These are phyloP conservation scores for Drosophila micromelanica DNA, from an alignment of 1,140 invertebrate genomes.

Conservation along the genomic window DNA sequence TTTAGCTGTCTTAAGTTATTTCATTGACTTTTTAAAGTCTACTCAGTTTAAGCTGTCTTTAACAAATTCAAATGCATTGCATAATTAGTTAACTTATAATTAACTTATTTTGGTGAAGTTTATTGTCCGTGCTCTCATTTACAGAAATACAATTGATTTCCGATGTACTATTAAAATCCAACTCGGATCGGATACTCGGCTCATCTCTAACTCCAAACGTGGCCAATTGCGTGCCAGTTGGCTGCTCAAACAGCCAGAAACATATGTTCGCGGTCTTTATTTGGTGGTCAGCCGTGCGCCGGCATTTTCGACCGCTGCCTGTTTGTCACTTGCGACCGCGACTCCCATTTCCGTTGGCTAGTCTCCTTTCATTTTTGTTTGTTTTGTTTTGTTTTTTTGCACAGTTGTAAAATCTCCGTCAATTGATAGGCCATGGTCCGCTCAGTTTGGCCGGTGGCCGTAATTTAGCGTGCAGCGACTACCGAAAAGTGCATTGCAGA, in stretches of 20 bases:
- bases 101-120: too few relatives aligned
- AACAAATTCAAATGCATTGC: too few relatives aligned
- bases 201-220: background rate
- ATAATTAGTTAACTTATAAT: too few relatives aligned
- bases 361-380: too few relatives aligned
- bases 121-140: too few relatives aligned
- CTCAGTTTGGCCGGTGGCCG: constrained; percentile 53
- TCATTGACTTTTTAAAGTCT: too few relatives aligned
- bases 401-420: constrained; percentile 64
- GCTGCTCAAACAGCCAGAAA: constrained; percentile 52
- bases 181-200: background rate
- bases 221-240: constrained; percentile 1
- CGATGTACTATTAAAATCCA: too few relatives aligned
- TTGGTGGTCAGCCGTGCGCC: constrained; percentile 62
- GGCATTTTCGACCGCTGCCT: constrained; percentile 41
- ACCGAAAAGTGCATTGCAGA: constrained; percentile 70
- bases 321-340: constrained; percentile 80
- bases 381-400: constrained; percentile 44
- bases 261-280: constrained; percentile 82
- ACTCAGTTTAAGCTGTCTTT: too few relatives aligned
- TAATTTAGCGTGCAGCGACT: constrained; percentile 75
- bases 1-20: too few relatives aligned
- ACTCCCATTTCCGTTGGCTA: constrained; percentile 64
- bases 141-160: background rate
- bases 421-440: constrained; percentile 70